Conservation (phyloP, 2,797 vertebrate species). For the Spea hammondii region DNA sequence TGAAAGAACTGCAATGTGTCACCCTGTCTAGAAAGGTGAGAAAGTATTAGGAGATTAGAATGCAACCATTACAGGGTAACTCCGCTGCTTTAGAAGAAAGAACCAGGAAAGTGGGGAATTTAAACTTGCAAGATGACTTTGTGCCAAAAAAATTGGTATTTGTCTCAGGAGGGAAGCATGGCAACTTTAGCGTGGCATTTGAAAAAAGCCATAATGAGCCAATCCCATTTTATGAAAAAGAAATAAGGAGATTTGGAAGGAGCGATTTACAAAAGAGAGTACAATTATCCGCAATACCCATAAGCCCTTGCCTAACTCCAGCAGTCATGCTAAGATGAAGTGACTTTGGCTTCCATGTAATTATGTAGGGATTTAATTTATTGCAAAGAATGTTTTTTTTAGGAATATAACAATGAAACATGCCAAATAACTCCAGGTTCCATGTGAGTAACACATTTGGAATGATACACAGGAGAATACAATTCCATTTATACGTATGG, state of each 20-base stretch:
- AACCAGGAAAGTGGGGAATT: conserved; percentile 31
- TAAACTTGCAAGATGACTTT: conserved; percentile 16
- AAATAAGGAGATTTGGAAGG: not conserved
- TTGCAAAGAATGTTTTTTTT: not conserved
- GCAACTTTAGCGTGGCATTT: not conserved
- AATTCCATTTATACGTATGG: too few relatives aligned
- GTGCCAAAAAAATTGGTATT: conserved; percentile 21
- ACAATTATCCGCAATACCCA: not conserved
- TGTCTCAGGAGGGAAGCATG: conserved; percentile 19
- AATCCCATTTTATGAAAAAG: conserved; percentile 14
- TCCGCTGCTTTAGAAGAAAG: conserved; percentile 24
- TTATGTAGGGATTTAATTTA: conserved; percentile 9
- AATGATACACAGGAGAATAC: not conserved
- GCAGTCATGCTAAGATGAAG: not conserved
- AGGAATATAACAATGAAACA: conserved; percentile 14
- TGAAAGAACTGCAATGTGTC: conserved; percentile 52
- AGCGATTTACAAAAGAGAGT: not conserved
- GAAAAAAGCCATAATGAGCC: not conserved
- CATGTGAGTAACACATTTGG: conserved; percentile 4
- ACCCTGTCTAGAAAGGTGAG: conserved; percentile 49
- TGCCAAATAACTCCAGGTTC: not conserved
- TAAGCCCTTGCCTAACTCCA: not conserved
- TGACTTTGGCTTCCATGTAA: not conserved
- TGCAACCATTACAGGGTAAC: conserved; percentile 41
- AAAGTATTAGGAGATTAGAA: conserved; percentile 51